phyloP scores from a whole-genome alignment of 37 sponge, comb jelly and placozoan species.

The Trichoplax adhaerens region DNA sequence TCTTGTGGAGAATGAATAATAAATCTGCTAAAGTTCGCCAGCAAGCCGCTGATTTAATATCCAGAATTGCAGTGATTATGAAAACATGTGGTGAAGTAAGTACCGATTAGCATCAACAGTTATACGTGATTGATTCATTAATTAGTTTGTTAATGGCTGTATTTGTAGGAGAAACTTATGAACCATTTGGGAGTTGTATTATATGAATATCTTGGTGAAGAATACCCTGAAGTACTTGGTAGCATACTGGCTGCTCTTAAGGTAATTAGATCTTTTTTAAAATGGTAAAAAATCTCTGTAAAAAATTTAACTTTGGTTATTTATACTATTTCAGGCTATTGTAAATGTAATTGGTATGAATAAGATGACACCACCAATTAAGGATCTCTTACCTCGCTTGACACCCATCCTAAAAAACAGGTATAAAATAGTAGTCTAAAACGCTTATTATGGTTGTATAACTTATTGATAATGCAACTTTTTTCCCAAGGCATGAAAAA shows the following conservation, averaged over 20 bases:
- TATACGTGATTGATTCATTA: neutral
- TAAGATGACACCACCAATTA: slow-evolving; percentile 99
- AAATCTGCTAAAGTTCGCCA: slow-evolving; percentile 92
- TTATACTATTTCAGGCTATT: slow-evolving; percentile 35
- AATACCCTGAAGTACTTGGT: slow-evolving; percentile 96
- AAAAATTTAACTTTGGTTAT: neutral
- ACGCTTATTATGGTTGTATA: neutral
- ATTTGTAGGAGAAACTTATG: slow-evolving; percentile 72
- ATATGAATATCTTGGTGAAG: slow-evolving; percentile 97
- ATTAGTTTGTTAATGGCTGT: neutral
- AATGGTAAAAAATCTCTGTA: neutral
- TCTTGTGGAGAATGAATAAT: slow-evolving; percentile 93
- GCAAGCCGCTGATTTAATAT: slow-evolving; percentile 95
- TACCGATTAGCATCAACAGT: neutral
- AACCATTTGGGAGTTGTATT: slow-evolving; percentile 90
- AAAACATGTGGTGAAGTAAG: slow-evolving; percentile 72
- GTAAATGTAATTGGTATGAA: slow-evolving; percentile 99
- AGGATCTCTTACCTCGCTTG: slow-evolving; percentile 82
- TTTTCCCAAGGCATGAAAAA: slow-evolving; percentile 68
- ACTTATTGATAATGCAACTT: neutral
- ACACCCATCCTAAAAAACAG: slow-evolving; percentile 93
- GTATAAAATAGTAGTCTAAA: slow-evolving; percentile 10
- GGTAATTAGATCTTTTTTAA: slow-evolving; percentile 8
- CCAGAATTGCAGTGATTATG: slow-evolving; percentile 82
- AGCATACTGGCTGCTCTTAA: slow-evolving; percentile 92